Base-by-base conservation (phyloP, 2,888 invertebrate genomes). In the Calephelis perditalis region DNA sequence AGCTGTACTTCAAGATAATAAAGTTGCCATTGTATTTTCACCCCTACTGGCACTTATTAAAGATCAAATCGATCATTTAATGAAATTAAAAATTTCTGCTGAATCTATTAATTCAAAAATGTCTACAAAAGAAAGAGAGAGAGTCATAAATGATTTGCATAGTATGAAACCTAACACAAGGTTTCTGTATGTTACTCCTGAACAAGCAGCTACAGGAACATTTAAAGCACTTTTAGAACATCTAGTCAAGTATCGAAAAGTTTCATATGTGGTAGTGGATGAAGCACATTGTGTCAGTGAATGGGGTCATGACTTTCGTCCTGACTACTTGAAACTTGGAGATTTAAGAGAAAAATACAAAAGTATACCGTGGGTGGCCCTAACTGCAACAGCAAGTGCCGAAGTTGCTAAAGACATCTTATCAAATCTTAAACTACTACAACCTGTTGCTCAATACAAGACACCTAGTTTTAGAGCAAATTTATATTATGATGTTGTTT, bases 241-340 rank as follows among this genome's bases (percentile, higher is more conserved):
- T 71, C 84, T 98, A 69, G 86, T 94, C 61, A 95, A 94, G 72
- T 93, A 94, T 73, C 93, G 95, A 61, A 94, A 96, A 76, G 84
- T 99, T 5, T 95, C 96, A 0, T 98, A 97, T 81, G 94, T 99
- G 71, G 95, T 98, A 35, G 96, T 99, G 10, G 99, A 99, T 85
- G 99, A 99, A 89, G 98, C 98, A 2, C 98, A 98, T 85, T 98
- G 98, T 88, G 97, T 99, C 0, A 98, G 98, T 73, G 96, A 99
- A 74, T 99, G 99, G 99, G 99, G 99, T 0, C 99, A 99, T 85
- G 99, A 99, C 83, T 99, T 99, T 81, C 92, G 98, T 7, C 98
- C 98, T 0, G 97, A 98, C 82, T 99, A 99, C 81, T 91, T 99
- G 35, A 97, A 97, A 81, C 87, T 99, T 36, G 97, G 98, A 11